These are phyloP conservation scores for Seira musarum DNA, from an alignment of 2,888 invertebrate genomes.

Conservation along the genomic window DNA sequence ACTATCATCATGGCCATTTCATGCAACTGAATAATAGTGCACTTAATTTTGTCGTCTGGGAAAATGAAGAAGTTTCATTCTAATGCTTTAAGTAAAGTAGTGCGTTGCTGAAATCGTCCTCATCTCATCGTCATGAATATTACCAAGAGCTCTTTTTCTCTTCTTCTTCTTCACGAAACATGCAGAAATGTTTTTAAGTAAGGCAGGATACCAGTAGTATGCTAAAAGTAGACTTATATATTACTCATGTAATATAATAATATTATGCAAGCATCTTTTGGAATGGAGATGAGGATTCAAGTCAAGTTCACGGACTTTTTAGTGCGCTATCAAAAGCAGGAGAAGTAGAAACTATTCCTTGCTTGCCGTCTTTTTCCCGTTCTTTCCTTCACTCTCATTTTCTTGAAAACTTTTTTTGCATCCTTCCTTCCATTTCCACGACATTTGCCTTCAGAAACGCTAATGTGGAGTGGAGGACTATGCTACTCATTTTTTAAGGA, in stretches of 20 bases:
- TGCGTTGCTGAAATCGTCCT: no score
- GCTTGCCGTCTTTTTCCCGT: neutral
- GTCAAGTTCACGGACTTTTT: conserved; percentile 54
- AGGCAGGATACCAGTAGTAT: conserved; percentile 4
- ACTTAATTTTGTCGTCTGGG: no score
- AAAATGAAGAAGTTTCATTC: no score
- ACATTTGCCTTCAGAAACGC: no score
- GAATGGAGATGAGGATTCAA: conserved; percentile 12
- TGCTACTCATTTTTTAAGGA: neutral
- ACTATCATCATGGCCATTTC: neutral
- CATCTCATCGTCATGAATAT: no score
- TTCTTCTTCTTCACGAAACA: neutral
- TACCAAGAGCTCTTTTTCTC: no score
- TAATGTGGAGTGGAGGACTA: no score
- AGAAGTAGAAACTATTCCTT: neutral
- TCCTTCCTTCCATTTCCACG: neutral
- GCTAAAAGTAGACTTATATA: conserved; percentile 1
- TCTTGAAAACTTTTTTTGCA: neutral
- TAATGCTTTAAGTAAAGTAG: no score
- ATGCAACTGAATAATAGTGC: no score
- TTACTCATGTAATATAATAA: neutral
- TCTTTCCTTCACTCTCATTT: neutral
- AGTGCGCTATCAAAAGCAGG: conserved; percentile 13
- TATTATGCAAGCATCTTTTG: conserved; percentile 6
- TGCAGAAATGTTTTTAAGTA: neutral